Conservation (phyloP, 2,113 vertebrate genomes). For the Rhea americana region DNA sequence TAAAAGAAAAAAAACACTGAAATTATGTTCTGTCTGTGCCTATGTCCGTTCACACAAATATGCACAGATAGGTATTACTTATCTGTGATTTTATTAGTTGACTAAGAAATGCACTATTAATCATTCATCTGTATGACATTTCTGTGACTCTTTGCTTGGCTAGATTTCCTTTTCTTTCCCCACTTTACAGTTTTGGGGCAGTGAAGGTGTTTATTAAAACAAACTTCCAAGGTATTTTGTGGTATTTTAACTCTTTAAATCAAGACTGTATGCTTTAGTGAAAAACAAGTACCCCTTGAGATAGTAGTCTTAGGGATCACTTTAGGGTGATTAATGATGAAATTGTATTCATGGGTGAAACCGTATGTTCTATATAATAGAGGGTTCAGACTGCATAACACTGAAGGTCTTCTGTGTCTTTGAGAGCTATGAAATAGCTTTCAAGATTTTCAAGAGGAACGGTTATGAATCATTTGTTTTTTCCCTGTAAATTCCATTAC, state of each 20-base stretch:
- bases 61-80: neutral
- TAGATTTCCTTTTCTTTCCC: neutral
- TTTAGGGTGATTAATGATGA: neutral
- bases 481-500: neutral
- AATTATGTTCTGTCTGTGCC: neutral
- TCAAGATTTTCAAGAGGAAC: conserved; percentile 25
- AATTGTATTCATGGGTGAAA: neutral
- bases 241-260: neutral
- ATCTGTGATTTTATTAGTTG: conserved; percentile 8
- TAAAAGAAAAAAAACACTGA: conserved; percentile 14
- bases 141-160: conserved; percentile 12
- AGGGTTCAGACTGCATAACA: neutral
- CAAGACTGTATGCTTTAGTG: neutral
- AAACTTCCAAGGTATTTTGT: neutral
- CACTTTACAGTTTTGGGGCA: neutral
- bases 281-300: neutral
- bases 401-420: neutral
- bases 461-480: neutral
- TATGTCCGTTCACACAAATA: neutral
- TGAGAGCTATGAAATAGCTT: conserved; percentile 31
- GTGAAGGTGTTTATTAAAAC: neutral
- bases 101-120: neutral
- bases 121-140: neutral
- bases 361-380: neutral
- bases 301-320: neutral